phyloP scores from a whole-genome alignment of 2,797 vertebrate genomes.

The Coendou prehensilis region DNA sequence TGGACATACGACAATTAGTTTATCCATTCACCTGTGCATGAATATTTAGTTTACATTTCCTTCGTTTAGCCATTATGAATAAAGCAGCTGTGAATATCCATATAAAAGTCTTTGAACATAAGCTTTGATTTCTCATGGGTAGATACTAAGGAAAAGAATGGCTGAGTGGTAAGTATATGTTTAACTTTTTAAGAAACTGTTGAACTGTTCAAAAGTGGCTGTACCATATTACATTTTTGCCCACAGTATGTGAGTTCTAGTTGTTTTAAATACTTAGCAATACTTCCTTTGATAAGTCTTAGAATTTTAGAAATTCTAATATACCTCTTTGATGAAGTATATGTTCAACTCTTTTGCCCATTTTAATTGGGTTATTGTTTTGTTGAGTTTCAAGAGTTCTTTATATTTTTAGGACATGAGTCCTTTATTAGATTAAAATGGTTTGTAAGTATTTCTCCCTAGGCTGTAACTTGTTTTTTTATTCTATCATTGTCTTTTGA shows the following conservation, averaged over 20 bases:
- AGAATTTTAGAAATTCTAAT: constrained; percentile 7
- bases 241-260: neutral
- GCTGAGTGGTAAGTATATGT: neutral
- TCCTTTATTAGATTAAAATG: neutral
- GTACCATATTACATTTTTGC: neutral
- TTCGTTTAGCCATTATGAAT: neutral
- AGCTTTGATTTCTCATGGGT: constrained; percentile 16
- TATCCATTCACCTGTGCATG: neutral
- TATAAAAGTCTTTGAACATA: constrained; percentile 29
- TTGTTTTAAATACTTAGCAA: neutral
- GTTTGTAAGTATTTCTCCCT: neutral
- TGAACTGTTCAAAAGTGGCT: neutral
- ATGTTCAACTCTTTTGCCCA: neutral
- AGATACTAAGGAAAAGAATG: neutral
- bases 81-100: neutral
- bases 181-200: neutral
- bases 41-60: neutral
- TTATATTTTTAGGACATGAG: neutral
- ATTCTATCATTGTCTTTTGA: constrained; percentile 3
- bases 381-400: neutral
- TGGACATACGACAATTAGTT: neutral
- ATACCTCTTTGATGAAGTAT: neutral
- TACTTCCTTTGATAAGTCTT: constrained; percentile 18
- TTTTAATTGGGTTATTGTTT: neutral
- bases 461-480: neutral